A percentile compares a stretch with the other conserved stretches of the same genome.
Evolutionary conservation across 2,888 invertebrate genomes (phyloP).

Genomic region (Ophonus ardosiacus): DNA sequence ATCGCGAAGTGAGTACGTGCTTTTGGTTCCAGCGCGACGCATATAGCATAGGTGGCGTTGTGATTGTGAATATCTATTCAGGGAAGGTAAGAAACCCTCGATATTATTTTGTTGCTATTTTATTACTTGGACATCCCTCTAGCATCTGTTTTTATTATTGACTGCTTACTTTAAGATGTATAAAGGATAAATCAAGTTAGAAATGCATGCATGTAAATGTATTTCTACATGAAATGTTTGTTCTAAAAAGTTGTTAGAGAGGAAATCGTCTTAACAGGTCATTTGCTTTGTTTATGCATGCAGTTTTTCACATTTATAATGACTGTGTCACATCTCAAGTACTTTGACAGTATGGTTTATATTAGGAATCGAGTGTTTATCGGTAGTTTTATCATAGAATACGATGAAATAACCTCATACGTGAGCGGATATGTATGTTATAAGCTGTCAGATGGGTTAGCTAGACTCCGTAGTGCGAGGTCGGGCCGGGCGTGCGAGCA

Average conservation of each 20-base stretch:
- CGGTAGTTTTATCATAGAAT: conserved; percentile 26
- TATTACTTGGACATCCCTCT: conserved; percentile 68
- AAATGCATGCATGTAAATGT: conserved; percentile 66
- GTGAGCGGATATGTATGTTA: conserved; percentile 47
- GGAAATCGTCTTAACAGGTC: conserved; percentile 76
- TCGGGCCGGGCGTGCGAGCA: conserved; percentile 69
- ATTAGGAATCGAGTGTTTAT: conserved; percentile 27
- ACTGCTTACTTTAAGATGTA: conserved; percentile 66
- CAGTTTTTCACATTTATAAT: conserved; percentile 70
- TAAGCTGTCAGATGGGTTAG: conserved; percentile 69
- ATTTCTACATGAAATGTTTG: conserved; percentile 69
- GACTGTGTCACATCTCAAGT: conserved; percentile 63
- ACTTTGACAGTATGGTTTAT: conserved; percentile 59
- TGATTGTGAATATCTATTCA: conserved; percentile 73
- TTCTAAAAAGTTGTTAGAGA: conserved; percentile 70
- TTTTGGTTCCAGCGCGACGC: conserved; percentile 75
- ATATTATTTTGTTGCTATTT: conserved; percentile 73
- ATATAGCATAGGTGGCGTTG: conserved; percentile 76
- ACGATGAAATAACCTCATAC: conserved; percentile 47
- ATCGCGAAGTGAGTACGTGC: conserved; percentile 75
- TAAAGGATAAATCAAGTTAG: conserved; percentile 66
- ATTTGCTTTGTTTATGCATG: conserved; percentile 75
- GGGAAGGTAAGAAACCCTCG: conserved; percentile 76
- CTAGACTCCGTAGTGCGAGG: conserved; percentile 65
- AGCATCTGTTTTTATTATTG: conserved; percentile 68